phyloP scores from a whole-genome alignment of 2,113 vertebrate genomes.

The Vimba vimba region DNA sequence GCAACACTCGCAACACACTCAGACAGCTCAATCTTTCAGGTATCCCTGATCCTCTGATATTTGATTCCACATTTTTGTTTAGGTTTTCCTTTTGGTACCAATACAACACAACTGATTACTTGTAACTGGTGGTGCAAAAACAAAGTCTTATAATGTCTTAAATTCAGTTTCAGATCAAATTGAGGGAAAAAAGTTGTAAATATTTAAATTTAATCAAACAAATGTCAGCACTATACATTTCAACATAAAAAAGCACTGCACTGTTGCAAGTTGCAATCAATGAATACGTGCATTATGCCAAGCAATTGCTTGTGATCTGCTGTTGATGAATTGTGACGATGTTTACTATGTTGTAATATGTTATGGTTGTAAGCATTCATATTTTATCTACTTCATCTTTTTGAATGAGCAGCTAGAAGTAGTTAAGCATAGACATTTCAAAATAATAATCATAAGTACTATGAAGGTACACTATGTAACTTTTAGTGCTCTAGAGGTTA shows the following conservation, averaged over 20 bases:
- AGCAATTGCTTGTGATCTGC: not conserved
- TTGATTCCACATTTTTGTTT: not conserved
- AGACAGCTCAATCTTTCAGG: conserved; percentile 93
- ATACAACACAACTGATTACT: not conserved
- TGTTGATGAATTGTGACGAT: not conserved
- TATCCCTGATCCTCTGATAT: conserved; percentile 53
- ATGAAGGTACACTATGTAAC: no score
- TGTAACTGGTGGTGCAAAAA: not conserved
- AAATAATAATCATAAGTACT: not conserved
- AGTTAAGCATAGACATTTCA: not conserved
- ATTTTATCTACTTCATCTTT: not conserved
- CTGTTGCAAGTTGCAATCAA: no score
- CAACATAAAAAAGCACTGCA: no score
- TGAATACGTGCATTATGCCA: not conserved
- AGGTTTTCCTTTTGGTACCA: not conserved
- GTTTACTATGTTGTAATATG: not conserved
- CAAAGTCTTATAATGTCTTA: not conserved
- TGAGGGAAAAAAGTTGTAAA: not conserved
- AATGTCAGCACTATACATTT: not conserved
- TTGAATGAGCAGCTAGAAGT: not conserved
- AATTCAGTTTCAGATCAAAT: not conserved
- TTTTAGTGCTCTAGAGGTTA: no score
- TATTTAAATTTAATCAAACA: not conserved
- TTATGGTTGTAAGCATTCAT: not conserved
- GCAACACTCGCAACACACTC: conserved; percentile 90